These are phyloP conservation scores for Agriotes lineatus DNA, from an alignment of 2,888 invertebrate genomes.

Conservation along the genomic window DNA sequence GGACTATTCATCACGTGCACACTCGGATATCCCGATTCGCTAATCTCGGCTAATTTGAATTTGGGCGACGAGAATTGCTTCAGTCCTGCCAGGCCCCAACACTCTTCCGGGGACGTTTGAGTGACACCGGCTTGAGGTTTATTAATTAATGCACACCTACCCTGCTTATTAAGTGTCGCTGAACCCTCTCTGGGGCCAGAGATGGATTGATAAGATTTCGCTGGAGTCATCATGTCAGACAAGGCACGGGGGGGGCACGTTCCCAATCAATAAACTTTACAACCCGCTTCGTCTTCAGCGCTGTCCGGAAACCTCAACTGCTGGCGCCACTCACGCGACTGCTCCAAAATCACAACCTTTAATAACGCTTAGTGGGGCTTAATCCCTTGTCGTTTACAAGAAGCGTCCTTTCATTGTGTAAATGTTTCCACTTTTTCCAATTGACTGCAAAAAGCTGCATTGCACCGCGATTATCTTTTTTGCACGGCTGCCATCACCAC, in stretches of 20 bases:
- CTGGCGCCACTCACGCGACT: not conserved
- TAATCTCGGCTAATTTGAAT: slow-evolving; percentile 17
- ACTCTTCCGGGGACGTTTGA: slow-evolving; percentile 21
- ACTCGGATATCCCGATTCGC: slow-evolving; percentile 10
- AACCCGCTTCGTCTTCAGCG: not conserved
- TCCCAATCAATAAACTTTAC: slow-evolving; percentile 6
- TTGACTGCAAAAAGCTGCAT: no score
- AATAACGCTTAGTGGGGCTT: no score
- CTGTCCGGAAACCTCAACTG: not conserved
- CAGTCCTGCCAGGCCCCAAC: not conserved
- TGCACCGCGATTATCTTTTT: no score
- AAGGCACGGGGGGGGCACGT: slow-evolving; percentile 8
- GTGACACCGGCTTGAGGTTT: slow-evolving; percentile 33
- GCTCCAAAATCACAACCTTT: not conserved
- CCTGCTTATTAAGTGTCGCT: slow-evolving; percentile 34
- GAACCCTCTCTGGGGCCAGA: slow-evolving; percentile 25
- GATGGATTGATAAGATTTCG: slow-evolving; percentile 26
- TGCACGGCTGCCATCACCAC: no score
- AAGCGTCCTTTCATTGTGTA: no score
- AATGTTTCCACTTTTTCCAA: no score
- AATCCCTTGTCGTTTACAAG: no score
- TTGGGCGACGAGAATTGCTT: not conserved
- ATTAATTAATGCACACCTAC: slow-evolving; percentile 37
- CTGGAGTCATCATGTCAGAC: slow-evolving; percentile 13
- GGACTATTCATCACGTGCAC: slow-evolving; percentile 13